phyloP scores from a whole-genome alignment of 2,797 vertebrate species.

The Pseudotriccus pelzelni region DNA sequence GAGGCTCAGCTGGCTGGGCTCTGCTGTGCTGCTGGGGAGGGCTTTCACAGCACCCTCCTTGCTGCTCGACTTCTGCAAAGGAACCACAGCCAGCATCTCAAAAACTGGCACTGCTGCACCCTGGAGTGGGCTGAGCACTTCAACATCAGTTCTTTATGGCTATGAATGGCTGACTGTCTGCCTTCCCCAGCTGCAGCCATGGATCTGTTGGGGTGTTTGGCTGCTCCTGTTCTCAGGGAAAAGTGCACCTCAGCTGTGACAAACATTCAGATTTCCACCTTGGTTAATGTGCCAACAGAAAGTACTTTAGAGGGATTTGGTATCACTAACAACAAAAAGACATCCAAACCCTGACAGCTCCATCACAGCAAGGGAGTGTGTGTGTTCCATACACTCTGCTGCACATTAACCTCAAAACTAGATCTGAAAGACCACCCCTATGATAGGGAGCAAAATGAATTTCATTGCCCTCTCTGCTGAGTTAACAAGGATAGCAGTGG shows the following conservation, averaged over 20 bases:
- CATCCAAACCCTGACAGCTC: neutral
- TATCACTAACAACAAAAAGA: neutral
- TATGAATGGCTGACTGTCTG: neutral
- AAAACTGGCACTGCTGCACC: neutral
- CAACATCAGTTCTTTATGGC: neutral
- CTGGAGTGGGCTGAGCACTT: neutral
- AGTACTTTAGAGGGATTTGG: neutral
- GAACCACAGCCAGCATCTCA: neutral
- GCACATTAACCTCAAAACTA: neutral
- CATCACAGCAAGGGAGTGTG: neutral
- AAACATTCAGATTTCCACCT: neutral
- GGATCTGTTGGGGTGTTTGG: neutral
- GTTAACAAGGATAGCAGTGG: neutral
- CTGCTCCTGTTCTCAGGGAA: neutral
- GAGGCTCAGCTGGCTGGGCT: conserved; percentile 78
- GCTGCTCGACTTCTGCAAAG: conserved; percentile 86
- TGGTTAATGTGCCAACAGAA: neutral
- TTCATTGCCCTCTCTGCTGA: neutral
- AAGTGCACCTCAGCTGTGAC: neutral
- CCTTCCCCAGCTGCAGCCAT: neutral
- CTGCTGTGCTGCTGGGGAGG: conserved; percentile 73
- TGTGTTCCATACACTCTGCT: accelerated
- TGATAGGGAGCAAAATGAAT: neutral
- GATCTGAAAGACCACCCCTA: neutral
- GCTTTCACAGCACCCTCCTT: conserved; percentile 87